Percentiles rank a stretch among this genome's conserved stretches.
phyloP scores from a whole-genome alignment of 2,113 vertebrate genomes.

The Conger conger region DNA sequence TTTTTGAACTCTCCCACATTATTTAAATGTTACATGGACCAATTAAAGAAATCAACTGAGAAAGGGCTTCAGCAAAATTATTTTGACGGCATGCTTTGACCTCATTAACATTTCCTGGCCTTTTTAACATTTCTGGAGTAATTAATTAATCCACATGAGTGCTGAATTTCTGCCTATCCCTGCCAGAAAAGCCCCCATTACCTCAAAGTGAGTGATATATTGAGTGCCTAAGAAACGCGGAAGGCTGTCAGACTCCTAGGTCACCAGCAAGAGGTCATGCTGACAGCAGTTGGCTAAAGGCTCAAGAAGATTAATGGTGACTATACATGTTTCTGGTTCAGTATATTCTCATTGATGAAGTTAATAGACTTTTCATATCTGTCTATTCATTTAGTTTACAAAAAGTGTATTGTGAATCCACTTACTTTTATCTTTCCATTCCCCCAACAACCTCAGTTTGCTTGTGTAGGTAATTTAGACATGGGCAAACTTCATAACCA shows the following conservation, averaged over 20 bases:
- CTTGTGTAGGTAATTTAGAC: too few species aligned
- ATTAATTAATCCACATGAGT: conserved; percentile 71
- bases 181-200: conserved; percentile 29
- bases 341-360: too few species aligned
- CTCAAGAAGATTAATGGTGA: conserved; percentile 47
- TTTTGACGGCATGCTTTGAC: conserved; percentile 49
- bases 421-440: too few species aligned
- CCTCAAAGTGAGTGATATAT: conserved; percentile 61
- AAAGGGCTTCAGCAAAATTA: conserved; percentile 45
- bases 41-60: conserved; percentile 21
- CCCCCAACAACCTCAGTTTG: too few species aligned
- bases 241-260: conserved; percentile 44
- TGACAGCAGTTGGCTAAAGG: conserved; percentile 61
- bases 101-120: conserved; percentile 58
- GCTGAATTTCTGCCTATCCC: conserved; percentile 42
- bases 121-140: conserved; percentile 63
- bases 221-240: conserved; percentile 40
- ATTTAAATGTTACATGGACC: conserved; percentile 28
- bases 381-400: too few species aligned
- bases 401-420: too few species aligned
- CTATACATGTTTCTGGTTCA: not conserved
- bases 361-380: too few species aligned
- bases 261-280: conserved; percentile 51
- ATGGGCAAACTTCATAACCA: too few species aligned
- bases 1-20: not conserved